A percentile compares a stretch with the other conserved stretches of the same genome.
Evolutionary conservation across 2,888 invertebrate genomes (phyloP).

Genomic region (Pseudeuparius sepicola): DNA sequence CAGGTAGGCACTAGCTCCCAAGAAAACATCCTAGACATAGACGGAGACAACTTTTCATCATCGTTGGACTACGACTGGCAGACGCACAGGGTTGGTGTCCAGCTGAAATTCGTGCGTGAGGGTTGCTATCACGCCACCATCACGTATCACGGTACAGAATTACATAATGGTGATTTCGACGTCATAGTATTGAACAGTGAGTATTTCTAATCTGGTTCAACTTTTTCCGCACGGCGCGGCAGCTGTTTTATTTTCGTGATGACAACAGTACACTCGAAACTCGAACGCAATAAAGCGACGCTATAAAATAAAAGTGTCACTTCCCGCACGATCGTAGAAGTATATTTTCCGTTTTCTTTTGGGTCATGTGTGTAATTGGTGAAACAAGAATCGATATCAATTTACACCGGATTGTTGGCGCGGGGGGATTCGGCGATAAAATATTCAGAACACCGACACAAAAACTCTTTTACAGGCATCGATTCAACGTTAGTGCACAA

Average conservation of each 20-base stretch:
- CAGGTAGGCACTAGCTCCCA: slow-evolving; percentile 46
- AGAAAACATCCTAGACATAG: slow-evolving; percentile 35
- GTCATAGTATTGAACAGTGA: slow-evolving; percentile 82
- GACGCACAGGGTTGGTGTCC: slow-evolving; percentile 66
- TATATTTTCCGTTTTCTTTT: too few relatives aligned
- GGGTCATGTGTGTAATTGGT: too few relatives aligned
- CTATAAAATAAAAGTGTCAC: too few relatives aligned
- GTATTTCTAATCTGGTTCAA: slow-evolving; percentile 35
- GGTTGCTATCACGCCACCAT: slow-evolving; percentile 77
- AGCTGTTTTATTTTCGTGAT: too few relatives aligned
- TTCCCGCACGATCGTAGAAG: too few relatives aligned
- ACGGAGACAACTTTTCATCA: slow-evolving; percentile 45
- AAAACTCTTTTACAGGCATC: slow-evolving; percentile 45
- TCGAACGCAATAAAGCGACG: too few relatives aligned
- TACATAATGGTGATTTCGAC: slow-evolving; percentile 86
- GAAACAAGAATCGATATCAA: too few relatives aligned
- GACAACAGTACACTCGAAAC: too few relatives aligned
- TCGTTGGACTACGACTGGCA: slow-evolving; percentile 66
- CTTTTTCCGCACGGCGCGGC: too few relatives aligned
- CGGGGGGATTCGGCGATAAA: too few relatives aligned
- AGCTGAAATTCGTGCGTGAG: slow-evolving; percentile 67
- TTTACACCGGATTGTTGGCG: too few relatives aligned
- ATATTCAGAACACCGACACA: too few relatives aligned
- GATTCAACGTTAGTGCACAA: slow-evolving; percentile 80
- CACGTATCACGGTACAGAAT: slow-evolving; percentile 59